Percentiles rank a stretch among this genome's conserved stretches.
These are phyloP conservation scores for Pygocentrus nattereri DNA, from an alignment of 2,797 vertebrate genomes.

Conservation along the genomic window DNA sequence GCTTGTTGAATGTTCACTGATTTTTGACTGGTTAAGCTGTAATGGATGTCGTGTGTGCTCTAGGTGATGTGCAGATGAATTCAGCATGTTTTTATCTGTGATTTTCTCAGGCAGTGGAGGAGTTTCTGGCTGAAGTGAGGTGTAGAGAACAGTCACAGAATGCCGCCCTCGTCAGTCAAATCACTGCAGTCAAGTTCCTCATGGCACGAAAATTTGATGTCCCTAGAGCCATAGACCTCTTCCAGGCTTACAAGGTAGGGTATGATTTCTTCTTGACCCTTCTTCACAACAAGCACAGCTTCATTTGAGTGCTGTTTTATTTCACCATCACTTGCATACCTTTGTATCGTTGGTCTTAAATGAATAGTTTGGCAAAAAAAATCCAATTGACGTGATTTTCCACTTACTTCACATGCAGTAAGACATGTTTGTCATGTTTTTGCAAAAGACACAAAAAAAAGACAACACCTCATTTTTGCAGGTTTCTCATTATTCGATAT, in stretches of 20 bases:
- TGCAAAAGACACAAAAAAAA: no score
- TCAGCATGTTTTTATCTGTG: neutral
- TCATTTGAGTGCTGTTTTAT: no score
- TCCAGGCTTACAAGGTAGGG: conserved; percentile 85
- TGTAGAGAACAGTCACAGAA: conserved; percentile 82
- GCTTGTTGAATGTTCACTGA: no score
- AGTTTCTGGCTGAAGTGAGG: conserved; percentile 83
- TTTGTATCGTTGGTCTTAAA: no score
- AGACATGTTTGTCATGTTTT: no score
- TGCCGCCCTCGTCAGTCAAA: conserved; percentile 82
- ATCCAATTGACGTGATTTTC: no score
- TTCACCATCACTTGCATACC: neutral
- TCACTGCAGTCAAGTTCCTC: conserved; percentile 86
- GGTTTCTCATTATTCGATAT: no score
- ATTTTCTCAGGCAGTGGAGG: conserved; percentile 80
- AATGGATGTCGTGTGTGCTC: no score
- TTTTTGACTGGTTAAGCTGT: no score
- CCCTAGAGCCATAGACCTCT: conserved; percentile 83
- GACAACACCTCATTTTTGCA: no score
- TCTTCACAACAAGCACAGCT: neutral
- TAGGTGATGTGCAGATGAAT: neutral
- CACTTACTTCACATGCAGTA: no score
- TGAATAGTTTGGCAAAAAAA: no score
- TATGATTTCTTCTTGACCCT: neutral
- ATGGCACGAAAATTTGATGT: conserved; percentile 89